phyloP scores from a whole-genome alignment of 1,140 invertebrate genomes.

The Callitettix versicolor region DNA sequence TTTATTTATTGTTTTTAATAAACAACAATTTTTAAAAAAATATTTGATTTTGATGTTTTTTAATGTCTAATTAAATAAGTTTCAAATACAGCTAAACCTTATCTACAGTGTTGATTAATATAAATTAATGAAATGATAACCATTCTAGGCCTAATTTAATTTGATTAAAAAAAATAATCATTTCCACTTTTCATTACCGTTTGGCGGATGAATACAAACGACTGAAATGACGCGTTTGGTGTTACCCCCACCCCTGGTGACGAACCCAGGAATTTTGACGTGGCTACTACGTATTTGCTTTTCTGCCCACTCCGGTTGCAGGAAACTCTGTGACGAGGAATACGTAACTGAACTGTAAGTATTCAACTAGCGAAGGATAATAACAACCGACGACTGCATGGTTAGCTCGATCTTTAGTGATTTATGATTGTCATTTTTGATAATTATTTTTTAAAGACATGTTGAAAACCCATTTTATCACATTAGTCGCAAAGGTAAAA shows the following conservation, averaged over 20 bases:
- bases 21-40: too few relatives aligned
- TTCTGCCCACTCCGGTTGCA: slow-evolving; percentile 83
- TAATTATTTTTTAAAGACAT: slow-evolving; percentile 26
- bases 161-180: too few relatives aligned
- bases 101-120: too few relatives aligned
- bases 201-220: slow-evolving; percentile 8
- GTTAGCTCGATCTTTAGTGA: background rate
- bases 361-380: slow-evolving; percentile 48
- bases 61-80: too few relatives aligned
- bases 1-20: too few relatives aligned
- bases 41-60: too few relatives aligned
- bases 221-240: slow-evolving; percentile 9
- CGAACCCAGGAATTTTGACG: slow-evolving; percentile 85
- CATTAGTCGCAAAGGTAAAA: slow-evolving; percentile 30
- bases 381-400: slow-evolving; percentile 41
- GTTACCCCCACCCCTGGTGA: slow-evolving; percentile 45
- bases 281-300: slow-evolving; percentile 85
- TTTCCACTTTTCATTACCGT: background rate
- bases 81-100: too few relatives aligned
- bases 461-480: slow-evolving; percentile 27
- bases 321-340: slow-evolving; percentile 87
- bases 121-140: too few relatives aligned
- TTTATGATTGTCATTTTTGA: slow-evolving; percentile 19
- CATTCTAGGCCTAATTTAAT: too few relatives aligned
- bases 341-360: slow-evolving; percentile 61